Base-by-base conservation (phyloP, 2,888 invertebrate genomes). In the Himalopsyche tibetana region DNA sequence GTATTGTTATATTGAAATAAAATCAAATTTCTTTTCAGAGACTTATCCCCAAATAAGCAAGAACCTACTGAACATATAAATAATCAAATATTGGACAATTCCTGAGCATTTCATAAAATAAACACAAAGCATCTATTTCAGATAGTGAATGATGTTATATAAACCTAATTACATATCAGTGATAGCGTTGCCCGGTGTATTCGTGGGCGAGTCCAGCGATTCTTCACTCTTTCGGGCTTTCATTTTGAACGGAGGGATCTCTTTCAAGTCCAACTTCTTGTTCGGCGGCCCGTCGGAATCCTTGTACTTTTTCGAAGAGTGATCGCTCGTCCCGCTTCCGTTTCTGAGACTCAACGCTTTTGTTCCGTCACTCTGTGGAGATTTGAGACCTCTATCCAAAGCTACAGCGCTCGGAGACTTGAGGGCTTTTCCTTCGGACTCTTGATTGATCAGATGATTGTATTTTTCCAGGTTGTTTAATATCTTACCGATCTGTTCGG, bases 401-500 rank as follows among this genome's bases (percentile, higher is more conserved):
- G 92, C 92, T 69, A 91, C 91, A 88, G 92, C 91, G 40, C 92
- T 92, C 88, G 93, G 93, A 88, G 94, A 93, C 89, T 92, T 92
- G 86, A 93, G 91, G 88, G 92, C 93, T 92, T 92, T 92, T 90
- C 92, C 91, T 89, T 93, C 93, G 89, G 95, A 94, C 91, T 93
- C 93, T 85, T 93, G 91, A 91, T 95, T 95, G 92, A 95, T 92
- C 90, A 95, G 94, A 91, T 96, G 95, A 92, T 96, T 96, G 92
- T 96, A 96, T 93, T 96, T 97, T 94, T 98, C 97, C 91, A 98
- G 95, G 93, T 97, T 97, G 93, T 96, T 96, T 90, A 98, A 95
- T 92, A 98, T 96, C 94, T 97, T 96, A 93, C 98, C 98, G 93
- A 99, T 98, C 93, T 98, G 98, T 91, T 97, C 96, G 90, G 98